Base-by-base conservation (phyloP, 2,797 vertebrate genomes). In the Phataginus tetradactyla region DNA sequence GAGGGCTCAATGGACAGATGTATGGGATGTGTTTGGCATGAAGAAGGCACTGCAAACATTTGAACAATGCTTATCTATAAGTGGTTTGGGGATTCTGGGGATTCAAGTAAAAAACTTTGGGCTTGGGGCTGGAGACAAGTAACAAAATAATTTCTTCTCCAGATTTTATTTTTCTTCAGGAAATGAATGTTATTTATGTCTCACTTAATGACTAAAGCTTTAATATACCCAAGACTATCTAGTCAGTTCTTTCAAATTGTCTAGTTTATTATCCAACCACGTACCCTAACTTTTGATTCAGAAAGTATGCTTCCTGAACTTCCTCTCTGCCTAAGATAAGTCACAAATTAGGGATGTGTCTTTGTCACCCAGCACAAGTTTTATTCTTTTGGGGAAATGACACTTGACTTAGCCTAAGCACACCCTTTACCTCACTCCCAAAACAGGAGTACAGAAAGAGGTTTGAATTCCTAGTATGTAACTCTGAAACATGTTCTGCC, bases 151-250 rank as follows among this genome's bases (percentile, higher is more conserved):
- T 89, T 84, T 77, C 21, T 79, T 91, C 7, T 78, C 59, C 34
- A 87, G 84, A 72, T 71, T 87, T 87, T 84, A 80, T 94, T 92
- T 96, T 81, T 63, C 37, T 74, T 89, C 74, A 86, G 32, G 92
- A 94, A 96, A 87, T 64, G 51, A 97, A 75, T 55, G 32, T 8
- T 79, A 21, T 34, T 55, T 64, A n/a, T 84, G n/a, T 57, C 27
- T 96, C 59, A 91, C 18, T 77, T 85, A 86, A 51, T 37, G 55
- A 91, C n/a, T 85, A 90, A 85, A 61, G 39, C 15, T 88, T 96
- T 93, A 64, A 74, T 69, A 90, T 72, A n/a, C 37, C 79, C 49
- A 37, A 86, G 37, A 91, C 32, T 75, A 72, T 59, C 51, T 86
- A 86, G 7, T 93, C 25, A 93, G 71, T 74, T 91, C 32, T 71